Percentiles rank a stretch among this genome's conserved stretches.
Conservation (phyloP, 1,140 invertebrate species). For the Procambarus clarkii region DNA sequence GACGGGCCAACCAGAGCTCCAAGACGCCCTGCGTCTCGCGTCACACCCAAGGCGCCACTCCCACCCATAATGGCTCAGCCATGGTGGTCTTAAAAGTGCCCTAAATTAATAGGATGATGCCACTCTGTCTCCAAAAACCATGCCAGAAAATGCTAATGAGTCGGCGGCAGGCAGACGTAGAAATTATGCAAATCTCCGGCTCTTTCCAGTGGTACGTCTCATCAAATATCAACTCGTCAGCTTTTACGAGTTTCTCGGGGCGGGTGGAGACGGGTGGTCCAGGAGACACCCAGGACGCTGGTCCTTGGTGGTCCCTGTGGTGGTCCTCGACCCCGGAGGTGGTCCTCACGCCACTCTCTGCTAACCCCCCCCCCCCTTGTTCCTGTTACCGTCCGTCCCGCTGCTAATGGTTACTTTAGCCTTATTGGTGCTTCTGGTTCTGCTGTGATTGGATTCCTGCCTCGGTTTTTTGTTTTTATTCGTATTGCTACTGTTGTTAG, state of each 20-base stretch:
- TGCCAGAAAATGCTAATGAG: slow-evolving; percentile 59
- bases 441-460: background rate
- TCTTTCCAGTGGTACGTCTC: slow-evolving; percentile 52
- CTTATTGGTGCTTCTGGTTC: background rate
- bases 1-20: background rate
- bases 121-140: slow-evolving; percentile 61
- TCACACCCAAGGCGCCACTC: slow-evolving; percentile 11
- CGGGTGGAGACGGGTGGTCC: slow-evolving; percentile 52
- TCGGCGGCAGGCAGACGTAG: slow-evolving; percentile 44
- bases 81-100: slow-evolving; percentile 46
- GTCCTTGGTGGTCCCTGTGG: slow-evolving; percentile 23
- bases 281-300: slow-evolving; percentile 25
- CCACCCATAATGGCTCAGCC: slow-evolving; percentile 3
- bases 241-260: slow-evolving; percentile 57
- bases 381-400: background rate
- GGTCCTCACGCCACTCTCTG: background rate
- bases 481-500: too few species aligned
- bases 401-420: background rate
- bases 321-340: slow-evolving; percentile 6
- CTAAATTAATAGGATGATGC: slow-evolving; percentile 43
- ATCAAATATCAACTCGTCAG: slow-evolving; percentile 63
- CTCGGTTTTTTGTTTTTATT: too few species aligned
- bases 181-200: slow-evolving; percentile 57
- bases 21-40: background rate
- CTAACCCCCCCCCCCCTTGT: too few species aligned